phyloP scores from a whole-genome alignment of 2,888 invertebrate species.

The Seira sanloemensis region DNA sequence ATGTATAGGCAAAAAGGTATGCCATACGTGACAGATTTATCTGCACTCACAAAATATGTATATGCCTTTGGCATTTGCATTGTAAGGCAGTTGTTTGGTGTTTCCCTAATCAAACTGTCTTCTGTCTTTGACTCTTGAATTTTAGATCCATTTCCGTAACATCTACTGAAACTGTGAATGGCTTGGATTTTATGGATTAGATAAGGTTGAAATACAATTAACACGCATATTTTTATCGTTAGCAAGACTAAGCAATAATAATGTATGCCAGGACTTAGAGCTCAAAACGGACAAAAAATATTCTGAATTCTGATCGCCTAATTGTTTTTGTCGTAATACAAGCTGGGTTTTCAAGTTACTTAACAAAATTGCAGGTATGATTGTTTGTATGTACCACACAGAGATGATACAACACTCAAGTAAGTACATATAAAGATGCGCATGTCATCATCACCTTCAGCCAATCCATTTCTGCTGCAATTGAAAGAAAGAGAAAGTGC shows the following conservation, averaged over 20 bases:
- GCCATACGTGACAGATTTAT: background rate
- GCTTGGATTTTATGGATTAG: too few relatives aligned
- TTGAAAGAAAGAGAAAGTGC: constrained; percentile 50
- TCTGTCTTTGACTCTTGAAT: too few relatives aligned
- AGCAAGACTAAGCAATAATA: background rate
- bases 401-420: background rate
- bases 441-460: background rate
- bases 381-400: background rate
- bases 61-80: too few relatives aligned
- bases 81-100: too few relatives aligned
- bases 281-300: too few relatives aligned
- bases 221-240: background rate
- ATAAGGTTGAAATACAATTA: too few relatives aligned
- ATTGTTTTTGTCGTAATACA: background rate
- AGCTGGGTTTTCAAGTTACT: background rate
- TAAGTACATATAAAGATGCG: background rate
- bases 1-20: background rate
- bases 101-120: too few relatives aligned
- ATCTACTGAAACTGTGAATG: too few relatives aligned
- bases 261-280: too few relatives aligned
- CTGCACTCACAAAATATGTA: background rate
- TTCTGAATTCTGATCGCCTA: background rate
- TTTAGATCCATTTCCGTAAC: too few relatives aligned
- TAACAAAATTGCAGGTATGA: background rate
- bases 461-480: constrained; percentile 16